Percentiles rank a stretch among this genome's conserved stretches.
phyloP scores from a whole-genome alignment of 2,113 vertebrate genomes.

The Lepisosteus osseus region DNA sequence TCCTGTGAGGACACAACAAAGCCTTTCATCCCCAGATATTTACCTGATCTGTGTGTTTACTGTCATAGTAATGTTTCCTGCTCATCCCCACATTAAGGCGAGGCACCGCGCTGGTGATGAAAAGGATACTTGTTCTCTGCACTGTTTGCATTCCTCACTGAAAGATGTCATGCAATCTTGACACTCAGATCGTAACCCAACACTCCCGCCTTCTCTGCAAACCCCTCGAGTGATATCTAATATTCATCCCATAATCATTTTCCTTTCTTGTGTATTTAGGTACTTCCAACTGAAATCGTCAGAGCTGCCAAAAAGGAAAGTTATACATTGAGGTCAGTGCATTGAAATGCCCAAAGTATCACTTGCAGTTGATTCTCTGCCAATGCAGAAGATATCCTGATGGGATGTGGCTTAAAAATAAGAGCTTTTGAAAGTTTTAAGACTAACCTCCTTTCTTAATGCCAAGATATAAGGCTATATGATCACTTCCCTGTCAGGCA shows the following conservation, averaged over 20 bases:
- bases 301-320: conserved; percentile 26
- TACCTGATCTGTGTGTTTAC: conserved; percentile 30
- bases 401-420: conserved; percentile 20
- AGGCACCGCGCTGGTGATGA: background rate
- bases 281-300: conserved; percentile 23
- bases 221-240: conserved; percentile 8
- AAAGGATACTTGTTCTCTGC: background rate
- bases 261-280: conserved; percentile 18
- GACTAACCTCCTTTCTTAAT: background rate
- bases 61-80: conserved; percentile 34
- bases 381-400: conserved; percentile 1
- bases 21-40: conserved; percentile 32
- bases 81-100: conserved; percentile 32
- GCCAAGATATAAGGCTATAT: background rate
- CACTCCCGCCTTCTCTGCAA: background rate
- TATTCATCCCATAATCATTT: conserved; percentile 17
- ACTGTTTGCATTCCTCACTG: conserved; percentile 13
- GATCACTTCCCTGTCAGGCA: conserved; percentile 3
- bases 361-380: conserved; percentile 1
- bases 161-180: conserved; percentile 9
- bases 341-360: conserved; percentile 24
- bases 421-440: conserved; percentile 5
- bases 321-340: conserved; percentile 32
- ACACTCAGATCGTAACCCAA: conserved; percentile 19
- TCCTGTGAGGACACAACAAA: conserved; percentile 28